phyloP scores from a whole-genome alignment of 1,140 invertebrate genomes.

The Goniozus legneri region DNA sequence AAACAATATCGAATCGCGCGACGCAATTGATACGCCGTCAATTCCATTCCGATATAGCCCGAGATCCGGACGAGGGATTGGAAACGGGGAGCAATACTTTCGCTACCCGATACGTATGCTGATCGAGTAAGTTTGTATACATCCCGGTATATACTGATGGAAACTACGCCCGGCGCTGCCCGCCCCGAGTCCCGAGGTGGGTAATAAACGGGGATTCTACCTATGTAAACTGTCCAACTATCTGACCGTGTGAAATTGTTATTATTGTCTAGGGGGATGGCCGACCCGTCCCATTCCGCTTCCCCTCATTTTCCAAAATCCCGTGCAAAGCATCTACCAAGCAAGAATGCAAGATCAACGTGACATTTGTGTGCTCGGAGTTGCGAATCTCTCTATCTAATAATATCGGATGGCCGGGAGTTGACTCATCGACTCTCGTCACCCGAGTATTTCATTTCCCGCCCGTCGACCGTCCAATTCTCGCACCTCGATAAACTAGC shows the following conservation, averaged over 20 bases:
- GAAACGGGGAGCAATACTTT: too few species aligned
- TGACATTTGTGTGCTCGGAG: background rate
- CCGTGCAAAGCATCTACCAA: too few species aligned
- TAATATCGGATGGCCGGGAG: too few species aligned
- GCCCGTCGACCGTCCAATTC: too few species aligned
- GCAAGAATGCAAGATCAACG: background rate
- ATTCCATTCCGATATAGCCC: background rate
- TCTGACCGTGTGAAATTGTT: constrained; percentile 27
- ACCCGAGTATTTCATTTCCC: too few species aligned
- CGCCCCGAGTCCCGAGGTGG: too few species aligned
- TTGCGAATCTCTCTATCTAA: background rate
- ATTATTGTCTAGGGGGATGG: constrained; percentile 23
- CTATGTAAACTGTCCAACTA: constrained; percentile 23
- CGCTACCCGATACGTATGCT: constrained; percentile 7
- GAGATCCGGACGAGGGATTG: too few species aligned
- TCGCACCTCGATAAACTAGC: too few species aligned
- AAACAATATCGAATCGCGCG: background rate
- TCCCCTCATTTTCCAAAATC: too few species aligned
- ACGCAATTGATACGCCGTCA: background rate
- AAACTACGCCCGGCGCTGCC: constrained; percentile 20
- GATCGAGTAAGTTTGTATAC: constrained; percentile 26
- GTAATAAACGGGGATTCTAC: constrained; percentile 20
- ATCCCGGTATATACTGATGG: constrained; percentile 12
- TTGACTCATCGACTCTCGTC: too few species aligned
- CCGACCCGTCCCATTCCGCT: too few species aligned